Percentiles rank a stretch among this genome's conserved stretches.
phyloP scores from a whole-genome alignment of 2,113 vertebrate species.

The Cheirogaleus medius region DNA sequence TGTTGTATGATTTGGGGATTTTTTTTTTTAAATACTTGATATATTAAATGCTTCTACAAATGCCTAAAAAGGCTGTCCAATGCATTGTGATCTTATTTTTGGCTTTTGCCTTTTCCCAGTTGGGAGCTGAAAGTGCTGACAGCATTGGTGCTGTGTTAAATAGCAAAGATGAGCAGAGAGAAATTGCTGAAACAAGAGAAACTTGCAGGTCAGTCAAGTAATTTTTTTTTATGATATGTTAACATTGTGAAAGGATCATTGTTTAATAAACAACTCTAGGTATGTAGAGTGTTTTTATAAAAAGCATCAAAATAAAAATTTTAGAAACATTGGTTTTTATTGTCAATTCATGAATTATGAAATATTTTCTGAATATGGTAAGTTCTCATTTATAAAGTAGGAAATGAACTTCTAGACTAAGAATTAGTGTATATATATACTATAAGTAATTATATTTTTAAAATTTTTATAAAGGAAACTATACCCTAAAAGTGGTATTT shows the following conservation, averaged over 20 bases:
- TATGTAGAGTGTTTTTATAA: neutral
- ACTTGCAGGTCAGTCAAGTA: conserved; percentile 88
- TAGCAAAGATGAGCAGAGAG: conserved; percentile 96
- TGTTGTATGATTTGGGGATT: neutral
- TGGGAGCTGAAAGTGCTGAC: conserved; percentile 96
- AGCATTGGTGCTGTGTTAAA: conserved; percentile 96
- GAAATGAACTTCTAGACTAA: conserved; percentile 2
- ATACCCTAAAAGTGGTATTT: neutral
- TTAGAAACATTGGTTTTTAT: conserved; percentile 1
- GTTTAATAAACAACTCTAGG: neutral
- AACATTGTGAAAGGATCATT: neutral
- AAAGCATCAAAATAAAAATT: neutral
- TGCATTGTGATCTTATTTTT: neutral
- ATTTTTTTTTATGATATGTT: accelerated
- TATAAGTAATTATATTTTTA: neutral
- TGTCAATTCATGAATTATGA: neutral
- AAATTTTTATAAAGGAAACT: neutral
- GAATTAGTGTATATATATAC: neutral
- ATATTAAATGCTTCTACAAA: neutral
- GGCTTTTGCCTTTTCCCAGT: conserved; percentile 78
- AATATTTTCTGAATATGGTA: neutral
- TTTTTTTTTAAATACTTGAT: neutral
- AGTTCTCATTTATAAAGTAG: conserved; percentile 2
- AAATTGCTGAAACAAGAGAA: conserved; percentile 96
- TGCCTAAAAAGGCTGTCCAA: neutral